Evolutionary conservation across 1,140 invertebrate genomes (phyloP), one percentile per base, ranked within the genome.

Genomic region (Euborellia annulipes): DNA sequence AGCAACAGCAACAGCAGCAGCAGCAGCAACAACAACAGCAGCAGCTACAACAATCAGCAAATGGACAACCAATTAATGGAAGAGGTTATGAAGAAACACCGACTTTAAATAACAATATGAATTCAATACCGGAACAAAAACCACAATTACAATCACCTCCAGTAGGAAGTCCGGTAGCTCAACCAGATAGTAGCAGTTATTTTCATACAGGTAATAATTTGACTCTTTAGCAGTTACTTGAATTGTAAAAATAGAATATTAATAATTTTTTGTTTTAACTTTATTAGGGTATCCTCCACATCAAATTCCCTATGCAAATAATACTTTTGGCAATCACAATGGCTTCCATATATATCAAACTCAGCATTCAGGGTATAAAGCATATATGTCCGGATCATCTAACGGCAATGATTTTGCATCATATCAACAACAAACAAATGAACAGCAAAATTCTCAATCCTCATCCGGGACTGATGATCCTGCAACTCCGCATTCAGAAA

Each of bases 401-500:
- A 38, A 38, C n/a, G 19, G 19, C 4, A 38, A 16, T 20, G 14
- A 16, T 38, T 20, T 20, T 20, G 8, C 4, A 6, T 4, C 14
- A 8, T 17, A 38, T 20, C 36, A 16, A 8, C 36, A 16, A 4
- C 19, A 17, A 16, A 4, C 4, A n/a, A 4, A 16, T 6, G 4
- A 38, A 22, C 39, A 41, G 2, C 14, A 3, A 16, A 30, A 14
- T 8, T 14, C 23, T 19, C 23, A 18, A 22, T 14, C 39, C 3
- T n/a, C 37, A 4, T n/a, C 32, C 17, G 45, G 61, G 0, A 74
- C 76, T 50, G 60, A 54, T 3, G 66, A 65, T 37, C 59, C 77
- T 48, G n/a, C n/a, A n/a, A 76, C 76, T 51, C 71, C 73, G 19
- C 72, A 76, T 13, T 76, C 82, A 2, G 85, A 89, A 55, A 82